phyloP scores from a whole-genome alignment of 2,797 vertebrate genomes.

The Spondyliosoma cantharus region DNA sequence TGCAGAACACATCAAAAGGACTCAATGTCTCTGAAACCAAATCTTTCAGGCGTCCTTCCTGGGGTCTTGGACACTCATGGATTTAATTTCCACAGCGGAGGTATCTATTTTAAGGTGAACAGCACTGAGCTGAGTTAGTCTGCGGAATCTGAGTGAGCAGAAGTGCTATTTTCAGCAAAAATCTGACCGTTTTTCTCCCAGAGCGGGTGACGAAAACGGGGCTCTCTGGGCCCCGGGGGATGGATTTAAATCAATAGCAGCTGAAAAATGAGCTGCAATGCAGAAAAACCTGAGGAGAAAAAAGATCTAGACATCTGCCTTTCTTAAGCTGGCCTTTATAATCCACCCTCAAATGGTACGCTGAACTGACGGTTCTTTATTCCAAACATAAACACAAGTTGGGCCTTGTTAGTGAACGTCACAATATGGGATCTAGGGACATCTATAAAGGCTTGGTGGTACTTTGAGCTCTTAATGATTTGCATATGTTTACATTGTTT shows the following conservation, averaged over 20 bases:
- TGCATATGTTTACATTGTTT: slow-evolving; percentile 48
- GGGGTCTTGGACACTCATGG: slow-evolving; percentile 64
- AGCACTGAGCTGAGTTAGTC: slow-evolving; percentile 57
- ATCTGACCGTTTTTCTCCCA: slow-evolving; percentile 57
- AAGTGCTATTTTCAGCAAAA: slow-evolving; percentile 83
- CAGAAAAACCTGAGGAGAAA: slow-evolving; percentile 63
- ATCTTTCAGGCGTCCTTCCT: slow-evolving; percentile 74
- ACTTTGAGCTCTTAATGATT: slow-evolving; percentile 42
- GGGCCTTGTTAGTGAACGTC: slow-evolving; percentile 51
- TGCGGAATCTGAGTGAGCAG: slow-evolving; percentile 73
- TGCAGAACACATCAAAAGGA: slow-evolving; percentile 63
- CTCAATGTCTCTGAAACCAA: slow-evolving; percentile 73
- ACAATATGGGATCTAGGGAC: slow-evolving; percentile 58
- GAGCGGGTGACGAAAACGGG: slow-evolving; percentile 68
- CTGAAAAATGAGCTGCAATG: slow-evolving; percentile 79
- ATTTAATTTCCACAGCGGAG: slow-evolving; percentile 73
- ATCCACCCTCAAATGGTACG: slow-evolving; percentile 66
- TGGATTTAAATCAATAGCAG: slow-evolving; percentile 83
- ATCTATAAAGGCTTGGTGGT: slow-evolving; percentile 41
- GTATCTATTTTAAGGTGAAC: slow-evolving; percentile 79
- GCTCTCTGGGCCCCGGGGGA: slow-evolving; percentile 59
- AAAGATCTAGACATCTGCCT: slow-evolving; percentile 70
- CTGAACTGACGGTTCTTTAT: slow-evolving; percentile 48
- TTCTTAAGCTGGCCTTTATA: slow-evolving; percentile 60
- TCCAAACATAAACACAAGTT: slow-evolving; percentile 69